Evolutionary conservation across 2,113 vertebrate species (phyloP), one percentile per base, ranked within the genome.

Genomic region (Hippocampus zosterae): DNA sequence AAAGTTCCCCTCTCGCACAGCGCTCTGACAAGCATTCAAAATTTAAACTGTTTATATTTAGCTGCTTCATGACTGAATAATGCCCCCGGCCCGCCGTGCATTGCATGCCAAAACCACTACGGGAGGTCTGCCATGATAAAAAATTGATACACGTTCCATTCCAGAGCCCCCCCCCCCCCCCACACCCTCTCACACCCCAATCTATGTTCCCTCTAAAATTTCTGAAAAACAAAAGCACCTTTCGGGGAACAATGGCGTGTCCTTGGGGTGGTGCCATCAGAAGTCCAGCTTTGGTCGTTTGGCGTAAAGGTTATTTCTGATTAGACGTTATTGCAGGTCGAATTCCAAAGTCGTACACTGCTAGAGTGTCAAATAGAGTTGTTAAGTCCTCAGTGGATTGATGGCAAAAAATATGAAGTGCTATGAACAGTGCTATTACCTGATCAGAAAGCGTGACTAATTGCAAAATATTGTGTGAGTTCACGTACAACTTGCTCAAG

Each of bases 1-100:
- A 53, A 53, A n/a, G 21, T 23, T n/a, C 21, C 52, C 21, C 52
- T 55, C 8, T n/a, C 27, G 57, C 6, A 18, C 57, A 2, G 1
- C 27, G 27, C 27, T 33, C 57, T 18, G 25, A 33, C 57, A 33
- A 60, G 33, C 57, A 60, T 60, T 59, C 57, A 29, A 60, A 60
- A 60, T 60, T 60, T 29, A 60, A 60, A 60, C 15, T 29, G 57
- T 60, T 60, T 60, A 60, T 60, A 60, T 60, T 60, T 60, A 60
- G 57, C 57, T 60, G 13, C 57, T 60, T 60, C 57, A 60, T 60
- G 57, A 60, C 57, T 60, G 57, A 60, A 33, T 60, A 60, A 60
- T 60, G 57, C 16, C 27, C 15, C 15, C 57, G 9, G 19, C 57
- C 57, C 27, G 57, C 27, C 57, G 11, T 57, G 55, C 23, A 10